Evolutionary conservation across 2,797 vertebrate species (phyloP).

Genomic region (Alauda arvensis): DNA sequence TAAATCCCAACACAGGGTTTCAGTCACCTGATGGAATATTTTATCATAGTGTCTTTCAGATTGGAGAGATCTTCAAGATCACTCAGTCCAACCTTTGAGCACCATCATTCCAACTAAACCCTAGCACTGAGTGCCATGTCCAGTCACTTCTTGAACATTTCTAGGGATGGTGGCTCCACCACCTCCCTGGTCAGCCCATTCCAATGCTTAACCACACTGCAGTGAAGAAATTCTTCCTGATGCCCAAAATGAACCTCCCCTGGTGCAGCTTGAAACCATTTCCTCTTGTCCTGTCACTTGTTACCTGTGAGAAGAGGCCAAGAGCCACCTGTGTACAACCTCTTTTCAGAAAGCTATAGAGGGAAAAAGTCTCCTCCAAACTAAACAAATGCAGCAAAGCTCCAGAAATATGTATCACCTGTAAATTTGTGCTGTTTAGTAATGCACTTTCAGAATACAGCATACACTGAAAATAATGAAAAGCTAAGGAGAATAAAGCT

Average conservation of each 20-base stretch:
- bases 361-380: not conserved
- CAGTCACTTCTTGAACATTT: not conserved
- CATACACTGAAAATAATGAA: not conserved
- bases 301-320: not conserved
- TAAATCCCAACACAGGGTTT: slow-evolving; percentile 60
- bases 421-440: slow-evolving; percentile 36
- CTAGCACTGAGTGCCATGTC: not conserved
- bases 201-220: not conserved
- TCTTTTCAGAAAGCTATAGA: not conserved
- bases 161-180: not conserved
- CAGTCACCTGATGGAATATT: slow-evolving; percentile 60
- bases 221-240: not conserved
- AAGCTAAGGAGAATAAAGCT: slow-evolving; percentile 44
- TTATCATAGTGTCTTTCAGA: not conserved
- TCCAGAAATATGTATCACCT: slow-evolving; percentile 56
- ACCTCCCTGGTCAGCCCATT: not conserved
- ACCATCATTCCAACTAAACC: not conserved
- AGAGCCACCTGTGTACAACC: not conserved
- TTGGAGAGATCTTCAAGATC: not conserved
- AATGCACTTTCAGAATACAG: slow-evolving; percentile 17
- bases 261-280: not conserved
- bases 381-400: not conserved
- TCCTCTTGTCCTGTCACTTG: not conserved
- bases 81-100: not conserved
- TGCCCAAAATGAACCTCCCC: not conserved